phyloP scores from a whole-genome alignment of 2,113 vertebrate genomes.

The Cryptoleucopteryx plumbea region DNA sequence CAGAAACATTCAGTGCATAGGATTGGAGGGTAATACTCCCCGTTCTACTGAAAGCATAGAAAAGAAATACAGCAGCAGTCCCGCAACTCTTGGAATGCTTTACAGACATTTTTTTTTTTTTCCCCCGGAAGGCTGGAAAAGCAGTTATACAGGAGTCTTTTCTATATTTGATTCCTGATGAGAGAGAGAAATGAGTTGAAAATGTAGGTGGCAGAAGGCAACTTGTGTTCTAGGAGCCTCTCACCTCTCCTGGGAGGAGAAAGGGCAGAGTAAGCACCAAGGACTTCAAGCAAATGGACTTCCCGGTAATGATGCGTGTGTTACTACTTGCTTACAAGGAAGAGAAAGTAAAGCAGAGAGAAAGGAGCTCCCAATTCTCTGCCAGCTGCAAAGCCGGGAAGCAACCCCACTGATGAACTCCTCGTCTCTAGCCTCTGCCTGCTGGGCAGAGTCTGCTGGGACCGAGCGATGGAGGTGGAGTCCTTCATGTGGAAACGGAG shows the following conservation, averaged over 20 bases:
- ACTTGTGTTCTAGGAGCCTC: background rate
- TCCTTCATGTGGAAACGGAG: background rate
- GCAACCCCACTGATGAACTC: background rate
- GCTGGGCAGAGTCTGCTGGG: slow-evolving; percentile 3
- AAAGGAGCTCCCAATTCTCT: background rate
- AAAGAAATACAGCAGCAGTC: background rate
- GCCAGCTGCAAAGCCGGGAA: background rate
- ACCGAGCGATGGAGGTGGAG: background rate
- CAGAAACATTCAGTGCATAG: background rate
- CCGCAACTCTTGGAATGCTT: background rate
- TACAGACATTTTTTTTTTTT: background rate
- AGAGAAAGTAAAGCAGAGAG: background rate
- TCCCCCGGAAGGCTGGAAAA: background rate
- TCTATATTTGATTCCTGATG: background rate
- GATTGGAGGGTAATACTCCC: background rate
- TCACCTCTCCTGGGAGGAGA: background rate
- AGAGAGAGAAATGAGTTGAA: background rate
- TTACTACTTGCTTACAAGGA: background rate
- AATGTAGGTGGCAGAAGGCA: background rate
- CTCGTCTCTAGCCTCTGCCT: background rate
- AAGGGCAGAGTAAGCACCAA: background rate
- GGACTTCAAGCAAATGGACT: background rate
- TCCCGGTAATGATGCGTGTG: background rate
- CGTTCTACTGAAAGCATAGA: background rate
- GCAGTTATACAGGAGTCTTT: background rate